Conservation (phyloP, 2,797 vertebrate species). For the Pseudomugil tenellus region DNA sequence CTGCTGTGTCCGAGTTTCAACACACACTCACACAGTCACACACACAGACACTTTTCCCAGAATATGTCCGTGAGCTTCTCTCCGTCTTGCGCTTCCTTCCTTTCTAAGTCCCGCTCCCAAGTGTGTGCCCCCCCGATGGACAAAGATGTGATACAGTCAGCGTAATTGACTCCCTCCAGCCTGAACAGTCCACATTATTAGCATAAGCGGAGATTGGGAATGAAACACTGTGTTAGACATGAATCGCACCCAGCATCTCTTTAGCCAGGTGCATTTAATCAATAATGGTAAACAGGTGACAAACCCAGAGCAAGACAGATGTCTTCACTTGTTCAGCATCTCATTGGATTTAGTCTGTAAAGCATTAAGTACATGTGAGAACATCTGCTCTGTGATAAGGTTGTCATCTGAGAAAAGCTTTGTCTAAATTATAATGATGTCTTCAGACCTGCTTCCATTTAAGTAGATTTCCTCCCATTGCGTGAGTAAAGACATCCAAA, state of each 20-base stretch:
- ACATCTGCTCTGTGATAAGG: conserved; percentile 29
- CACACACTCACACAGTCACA: conserved; percentile 23
- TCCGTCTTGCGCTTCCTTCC: conserved; percentile 39
- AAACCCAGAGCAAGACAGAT: conserved; percentile 14
- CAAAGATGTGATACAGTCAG: conserved; percentile 58
- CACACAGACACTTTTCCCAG: conserved; percentile 34
- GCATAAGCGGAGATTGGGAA: conserved; percentile 46
- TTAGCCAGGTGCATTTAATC: conserved; percentile 51
- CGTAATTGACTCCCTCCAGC: conserved; percentile 62
- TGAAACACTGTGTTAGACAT: conserved; percentile 51
- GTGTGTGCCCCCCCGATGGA: conserved; percentile 41
- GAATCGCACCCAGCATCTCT: conserved; percentile 48
- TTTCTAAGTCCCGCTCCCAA: conserved; percentile 41
- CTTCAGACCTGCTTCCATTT: conserved; percentile 50
- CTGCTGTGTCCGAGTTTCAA: conserved; percentile 71
- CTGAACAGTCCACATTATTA: conserved; percentile 60
- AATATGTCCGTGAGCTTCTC: conserved; percentile 28
- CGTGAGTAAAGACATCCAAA: conserved; percentile 8
- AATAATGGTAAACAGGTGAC: conserved; percentile 42
- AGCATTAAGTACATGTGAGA: conserved; percentile 20
- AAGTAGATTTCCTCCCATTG: conserved; percentile 23
- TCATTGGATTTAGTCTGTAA: not conserved
- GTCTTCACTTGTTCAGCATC: conserved; percentile 1
- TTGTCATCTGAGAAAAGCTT: conserved; percentile 43
- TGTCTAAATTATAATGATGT: conserved; percentile 43